A percentile compares a stretch with the other conserved stretches of the same genome.
Conservation (phyloP, 2,797 vertebrate species). For the Ctenopoma multispine region DNA sequence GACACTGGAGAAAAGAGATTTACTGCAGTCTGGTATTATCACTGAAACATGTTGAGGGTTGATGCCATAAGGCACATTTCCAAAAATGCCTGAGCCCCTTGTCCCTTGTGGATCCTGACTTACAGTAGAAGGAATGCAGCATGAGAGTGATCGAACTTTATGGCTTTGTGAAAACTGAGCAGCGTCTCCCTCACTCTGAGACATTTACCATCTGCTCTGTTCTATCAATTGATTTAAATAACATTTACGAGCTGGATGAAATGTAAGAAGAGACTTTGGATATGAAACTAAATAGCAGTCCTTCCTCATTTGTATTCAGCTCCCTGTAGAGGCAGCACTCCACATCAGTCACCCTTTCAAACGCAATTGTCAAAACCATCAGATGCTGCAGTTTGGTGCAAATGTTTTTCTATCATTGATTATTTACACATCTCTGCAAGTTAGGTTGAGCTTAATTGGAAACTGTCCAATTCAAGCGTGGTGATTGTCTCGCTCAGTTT, state of each 20-base stretch:
- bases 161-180: conserved; percentile 26
- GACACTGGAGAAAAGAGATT: conserved; percentile 19
- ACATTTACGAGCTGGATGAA: conserved; percentile 21
- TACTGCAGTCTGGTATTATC: conserved; percentile 7
- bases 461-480: conserved; percentile 3
- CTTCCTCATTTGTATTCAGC: background rate
- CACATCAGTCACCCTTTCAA: conserved; percentile 3
- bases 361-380: conserved; percentile 17
- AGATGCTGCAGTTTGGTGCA: background rate
- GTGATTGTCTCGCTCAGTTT: conserved; percentile 12
- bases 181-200: conserved; percentile 4
- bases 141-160: conserved; percentile 29
- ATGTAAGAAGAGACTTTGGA: background rate
- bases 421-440: conserved; percentile 14
- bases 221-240: conserved; percentile 34
- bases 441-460: conserved; percentile 31
- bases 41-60: background rate
- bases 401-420: conserved; percentile 13
- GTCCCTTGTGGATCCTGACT: conserved; percentile 25
- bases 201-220: conserved; percentile 44
- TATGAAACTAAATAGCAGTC: background rate
- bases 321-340: background rate
- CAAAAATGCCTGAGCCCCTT: conserved; percentile 13
- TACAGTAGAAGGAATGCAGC: conserved; percentile 24
- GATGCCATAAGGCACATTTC: conserved; percentile 36